These are phyloP conservation scores for Phalacrocorax carbo DNA, from an alignment of 2,113 vertebrate genomes.

Conservation along the genomic window DNA sequence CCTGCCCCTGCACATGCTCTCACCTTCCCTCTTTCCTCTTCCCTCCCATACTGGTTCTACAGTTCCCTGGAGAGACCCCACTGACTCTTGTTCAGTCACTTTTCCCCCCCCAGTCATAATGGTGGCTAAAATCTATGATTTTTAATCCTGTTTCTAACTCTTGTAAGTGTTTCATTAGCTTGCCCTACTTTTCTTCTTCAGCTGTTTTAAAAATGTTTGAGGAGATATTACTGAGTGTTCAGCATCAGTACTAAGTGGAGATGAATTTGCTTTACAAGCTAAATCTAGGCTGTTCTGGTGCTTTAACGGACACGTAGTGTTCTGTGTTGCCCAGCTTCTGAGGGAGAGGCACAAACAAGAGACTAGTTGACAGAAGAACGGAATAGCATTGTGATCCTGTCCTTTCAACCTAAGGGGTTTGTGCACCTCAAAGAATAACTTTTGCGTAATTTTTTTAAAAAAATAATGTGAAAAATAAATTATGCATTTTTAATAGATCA, in stretches of 20 bases:
- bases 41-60: background rate
- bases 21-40: background rate
- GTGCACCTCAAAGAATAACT: background rate
- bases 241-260: conserved; percentile 10
- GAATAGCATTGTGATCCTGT: background rate
- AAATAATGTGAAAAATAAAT: background rate
- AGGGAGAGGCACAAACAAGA: background rate
- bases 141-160: conserved; percentile 22
- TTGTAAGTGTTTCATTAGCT: conserved; percentile 46
- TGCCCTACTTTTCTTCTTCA: conserved; percentile 54
- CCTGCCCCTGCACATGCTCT: background rate
- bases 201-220: conserved; percentile 37
- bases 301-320: background rate
- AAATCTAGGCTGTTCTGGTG: conserved; percentile 11
- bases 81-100: background rate
- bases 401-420: background rate
- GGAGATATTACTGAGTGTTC: background rate
- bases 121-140: background rate
- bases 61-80: background rate
- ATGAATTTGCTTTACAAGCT: conserved; percentile 35
- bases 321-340: background rate
- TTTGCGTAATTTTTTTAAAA: background rate
- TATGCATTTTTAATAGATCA: background rate
- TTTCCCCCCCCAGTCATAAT: background rate
- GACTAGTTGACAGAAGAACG: background rate